Base-by-base conservation (phyloP, 2,888 invertebrate genomes). In the Eristalis pertinax region DNA sequence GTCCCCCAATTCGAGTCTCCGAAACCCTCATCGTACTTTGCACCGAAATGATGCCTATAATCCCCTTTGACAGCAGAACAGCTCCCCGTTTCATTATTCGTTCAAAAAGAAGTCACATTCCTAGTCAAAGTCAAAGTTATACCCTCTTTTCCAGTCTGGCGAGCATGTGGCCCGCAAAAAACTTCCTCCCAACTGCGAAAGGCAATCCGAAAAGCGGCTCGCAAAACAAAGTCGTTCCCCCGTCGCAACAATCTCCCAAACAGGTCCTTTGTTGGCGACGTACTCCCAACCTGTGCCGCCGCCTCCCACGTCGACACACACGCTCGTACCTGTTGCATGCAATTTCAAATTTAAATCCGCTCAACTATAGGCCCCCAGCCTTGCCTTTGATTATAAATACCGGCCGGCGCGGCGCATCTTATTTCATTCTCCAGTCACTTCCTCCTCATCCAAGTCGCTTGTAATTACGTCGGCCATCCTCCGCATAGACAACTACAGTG, bases 271-370 rank as follows among this genome's bases (percentile, higher is more conserved):
- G 19, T 50, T 50, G 50, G 8, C 19, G 19, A 19, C 19, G 50
- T 19, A 19, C 19, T 50, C 50, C 19, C 50, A 19, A 2, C 2
- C 19, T 4, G 50, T 50, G 38, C 13, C 8, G 32, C 32, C 32
- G 19, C 50, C 50, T 19, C 50, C 50, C 50, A 50, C 50, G 19
- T 8, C 4, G 19, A n/a, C 19, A 19, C 7, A 50, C 19, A 19
- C 19, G 19, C 19, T 19, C 19, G 19, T 50, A 50, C 50, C 50
- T 50, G 50, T 50, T 50, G 50, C 50, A 50, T 50, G 50, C 50
- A 50, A 50, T 50, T 50, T n/a, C 50, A 50, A 50, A 50, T 50
- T 50, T 50, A 50, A 50, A 50, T 50, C 50, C 50, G 50, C 50
- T 50, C 50, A 50, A 50, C n/a, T 50, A 50, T n/a, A 50, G 19